Evolutionary conservation across 1,140 invertebrate genomes (phyloP).

Genomic region (Augochlora pura): DNA sequence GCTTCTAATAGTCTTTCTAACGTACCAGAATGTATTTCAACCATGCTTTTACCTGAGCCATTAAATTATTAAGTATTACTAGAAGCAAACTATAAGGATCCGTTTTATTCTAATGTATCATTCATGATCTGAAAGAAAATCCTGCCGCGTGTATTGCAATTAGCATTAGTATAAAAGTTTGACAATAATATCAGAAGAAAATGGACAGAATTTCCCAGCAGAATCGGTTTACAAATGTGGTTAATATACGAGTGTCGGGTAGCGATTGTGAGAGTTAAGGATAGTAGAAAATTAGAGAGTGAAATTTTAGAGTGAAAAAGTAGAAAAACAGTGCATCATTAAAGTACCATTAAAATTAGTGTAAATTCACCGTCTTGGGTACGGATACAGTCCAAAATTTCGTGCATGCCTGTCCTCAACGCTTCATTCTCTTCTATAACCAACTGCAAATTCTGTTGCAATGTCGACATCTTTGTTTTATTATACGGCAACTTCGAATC

Average conservation of each 20-base stretch:
- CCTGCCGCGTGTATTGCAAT: not conserved
- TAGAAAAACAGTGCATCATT: conserved; percentile 52
- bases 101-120: not conserved
- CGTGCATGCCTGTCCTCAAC: conserved; percentile 85
- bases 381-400: conserved; percentile 83
- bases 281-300: not conserved
- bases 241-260: conserved; percentile 12
- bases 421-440: conserved; percentile 87
- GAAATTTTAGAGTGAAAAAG: not conserved
- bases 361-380: conserved; percentile 81
- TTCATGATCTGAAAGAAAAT: not conserved
- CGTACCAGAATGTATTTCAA: conserved; percentile 81
- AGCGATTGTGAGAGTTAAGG: conserved; percentile 7
- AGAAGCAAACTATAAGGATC: not conserved
- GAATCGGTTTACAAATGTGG: not conserved
- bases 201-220: not conserved
- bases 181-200: not conserved
- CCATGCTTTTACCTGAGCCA: conserved; percentile 73
- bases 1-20: conserved; percentile 83
- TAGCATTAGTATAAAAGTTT: not conserved
- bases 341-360: conserved; percentile 64
- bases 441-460: conserved; percentile 79
- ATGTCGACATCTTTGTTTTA: conserved; percentile 52
- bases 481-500: conserved; percentile 42
- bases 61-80: conserved; percentile 13